Base-by-base conservation (phyloP, 2,797 vertebrate species). In the Ataeniobius toweri region DNA sequence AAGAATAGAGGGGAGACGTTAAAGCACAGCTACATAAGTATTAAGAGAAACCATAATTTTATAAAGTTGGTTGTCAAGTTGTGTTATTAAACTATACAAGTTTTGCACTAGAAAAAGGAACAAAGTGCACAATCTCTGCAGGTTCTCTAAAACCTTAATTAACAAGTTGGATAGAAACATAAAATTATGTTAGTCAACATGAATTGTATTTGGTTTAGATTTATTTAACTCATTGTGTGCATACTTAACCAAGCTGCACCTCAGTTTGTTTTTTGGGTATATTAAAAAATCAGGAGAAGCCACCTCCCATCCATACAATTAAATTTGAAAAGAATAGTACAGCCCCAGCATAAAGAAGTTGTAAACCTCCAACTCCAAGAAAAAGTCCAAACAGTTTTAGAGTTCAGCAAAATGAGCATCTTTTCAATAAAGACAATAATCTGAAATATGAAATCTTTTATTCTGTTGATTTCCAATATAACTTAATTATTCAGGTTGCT, bases 1-100 rank as follows among this genome's bases (percentile, higher is more conserved):
- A 67, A 50, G 73, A 51, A 82, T 53, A 75, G 39, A 80, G 44
- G 22, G 22, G 3, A 41, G 39, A 68, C 8, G 10, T 13, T 41
- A 24, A 59, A 59, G 58, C 2, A 10, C 58, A 59, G 58, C 58
- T 61, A 26, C 14, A 50, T 16, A 63, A 63, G 18, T 36, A 26
- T 36, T 31, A 16, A 61, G 28, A 67, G 20, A 39, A 39, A 67
- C 36, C 63, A 67, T 20, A 39, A 24, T 65, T 7, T 41, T 65
- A 79, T 31, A 31, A 31, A 31, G 31, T 31, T 31, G 31, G 31
- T 31, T 31, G 31, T 31, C 10, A 39, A 8, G 24, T 44, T 24
- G 28, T 71, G 65, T 74, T 70, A 39, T 41, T 24, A 48, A 68
- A 12, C 31, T 73, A 26, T 51, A 39, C 50, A 61, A 36, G 22